Conservation (phyloP, 2,113 vertebrate species). For the Jacana jacana region DNA sequence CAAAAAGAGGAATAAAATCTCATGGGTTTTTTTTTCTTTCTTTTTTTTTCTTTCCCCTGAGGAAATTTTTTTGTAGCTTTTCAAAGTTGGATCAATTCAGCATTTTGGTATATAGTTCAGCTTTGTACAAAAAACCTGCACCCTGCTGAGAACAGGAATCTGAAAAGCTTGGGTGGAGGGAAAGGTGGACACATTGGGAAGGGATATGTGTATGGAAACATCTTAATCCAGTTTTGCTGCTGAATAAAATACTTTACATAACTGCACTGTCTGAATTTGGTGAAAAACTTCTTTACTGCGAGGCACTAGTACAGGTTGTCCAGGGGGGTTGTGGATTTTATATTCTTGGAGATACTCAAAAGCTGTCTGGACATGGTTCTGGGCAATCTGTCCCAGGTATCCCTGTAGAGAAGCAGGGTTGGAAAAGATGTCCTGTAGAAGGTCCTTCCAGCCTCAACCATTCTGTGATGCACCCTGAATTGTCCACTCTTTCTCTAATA, state of each 20-base stretch:
- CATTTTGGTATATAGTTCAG: not conserved
- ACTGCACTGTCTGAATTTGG: not conserved
- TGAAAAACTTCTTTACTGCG: not conserved
- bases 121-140: not conserved
- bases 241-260: not conserved
- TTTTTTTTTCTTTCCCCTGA: not conserved
- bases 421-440: not conserved
- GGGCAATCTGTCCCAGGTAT: not conserved
- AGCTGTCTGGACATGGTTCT: not conserved
- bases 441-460: not conserved
- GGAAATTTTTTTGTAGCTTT: not conserved
- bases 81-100: not conserved
- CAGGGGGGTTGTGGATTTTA: not conserved
- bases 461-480: not conserved
- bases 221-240: not conserved
- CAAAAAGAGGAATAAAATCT: not conserved
- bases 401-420: not conserved
- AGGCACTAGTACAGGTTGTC: not conserved
- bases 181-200: not conserved
- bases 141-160: not conserved
- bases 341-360: not conserved
- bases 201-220: not conserved
- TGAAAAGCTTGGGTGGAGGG: not conserved
- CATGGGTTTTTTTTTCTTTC: too few relatives aligned
- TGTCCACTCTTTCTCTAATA: not conserved